Percentiles rank a stretch among this genome's conserved stretches.
These are phyloP conservation scores for Ursus arctos DNA, from an alignment of 2,113 vertebrate species.

Conservation along the genomic window DNA sequence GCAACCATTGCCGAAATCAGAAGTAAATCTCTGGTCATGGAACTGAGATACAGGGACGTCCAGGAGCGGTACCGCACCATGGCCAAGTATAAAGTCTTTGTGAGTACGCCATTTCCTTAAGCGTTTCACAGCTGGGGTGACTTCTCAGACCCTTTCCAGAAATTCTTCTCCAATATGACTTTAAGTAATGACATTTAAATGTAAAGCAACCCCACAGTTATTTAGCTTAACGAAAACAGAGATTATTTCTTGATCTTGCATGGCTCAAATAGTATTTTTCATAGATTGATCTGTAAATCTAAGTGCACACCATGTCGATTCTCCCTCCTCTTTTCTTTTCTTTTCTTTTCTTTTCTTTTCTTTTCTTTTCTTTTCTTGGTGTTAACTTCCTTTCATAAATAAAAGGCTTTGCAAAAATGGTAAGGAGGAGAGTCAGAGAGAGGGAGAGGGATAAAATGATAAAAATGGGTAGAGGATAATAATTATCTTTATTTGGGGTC, in stretches of 20 bases:
- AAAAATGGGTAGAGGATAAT: neutral
- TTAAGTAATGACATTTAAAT: too few species aligned
- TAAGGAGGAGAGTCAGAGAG: neutral
- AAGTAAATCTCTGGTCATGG: constrained; percentile 91
- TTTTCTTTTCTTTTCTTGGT: fast-evolving
- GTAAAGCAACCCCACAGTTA: neutral
- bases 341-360: too few species aligned
- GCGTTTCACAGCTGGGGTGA: neutral
- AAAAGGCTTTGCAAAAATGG: neutral
- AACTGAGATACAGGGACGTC: constrained; percentile 91
- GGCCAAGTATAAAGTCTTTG: constrained; percentile 90
- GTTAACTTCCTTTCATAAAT: constrained; percentile 15
- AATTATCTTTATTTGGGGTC: neutral
- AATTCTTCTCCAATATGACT: neutral
- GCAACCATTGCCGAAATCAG: constrained; percentile 91
- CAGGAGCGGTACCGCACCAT: constrained; percentile 95
- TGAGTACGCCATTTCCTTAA: constrained; percentile 77
- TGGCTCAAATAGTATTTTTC: neutral
- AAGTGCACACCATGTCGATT: fast-evolving
- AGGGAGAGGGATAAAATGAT: neutral
- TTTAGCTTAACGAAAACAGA: neutral
- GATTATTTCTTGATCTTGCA: neutral
- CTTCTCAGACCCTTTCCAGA: neutral
- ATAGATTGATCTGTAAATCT: too few species aligned
- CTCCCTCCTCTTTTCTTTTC: too few species aligned